Percentiles rank a stretch among this genome's conserved stretches.
Conservation (phyloP, 1,140 invertebrate genomes). For the Fopius arisanus region DNA sequence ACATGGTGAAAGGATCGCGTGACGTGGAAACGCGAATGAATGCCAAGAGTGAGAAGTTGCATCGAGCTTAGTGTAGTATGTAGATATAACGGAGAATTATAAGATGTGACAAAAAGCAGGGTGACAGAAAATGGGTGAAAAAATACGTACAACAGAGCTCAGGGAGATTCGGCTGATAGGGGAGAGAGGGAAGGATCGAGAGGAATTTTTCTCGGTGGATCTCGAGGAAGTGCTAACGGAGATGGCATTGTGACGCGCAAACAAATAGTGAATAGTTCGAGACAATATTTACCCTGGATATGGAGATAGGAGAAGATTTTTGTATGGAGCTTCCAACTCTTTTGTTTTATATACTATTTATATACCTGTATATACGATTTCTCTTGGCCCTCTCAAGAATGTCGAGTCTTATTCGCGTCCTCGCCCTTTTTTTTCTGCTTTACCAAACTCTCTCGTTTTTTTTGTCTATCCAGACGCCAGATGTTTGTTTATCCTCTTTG, state of each 20-base stretch:
- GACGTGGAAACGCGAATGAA: slow-evolving; percentile 26
- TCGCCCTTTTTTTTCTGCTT: slow-evolving; percentile 3
- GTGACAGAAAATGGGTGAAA: slow-evolving; percentile 8
- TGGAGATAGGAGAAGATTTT: slow-evolving; percentile 40
- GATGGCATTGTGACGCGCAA: slow-evolving; percentile 33
- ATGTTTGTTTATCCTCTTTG: slow-evolving; percentile 3
- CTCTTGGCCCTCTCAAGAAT: slow-evolving; percentile 27
- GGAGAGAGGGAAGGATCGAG: background rate
- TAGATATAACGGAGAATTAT: background rate
- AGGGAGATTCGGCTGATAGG: background rate
- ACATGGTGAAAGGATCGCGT: slow-evolving; percentile 23
- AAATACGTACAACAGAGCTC: slow-evolving; percentile 14
- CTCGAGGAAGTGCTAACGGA: slow-evolving; percentile 23
- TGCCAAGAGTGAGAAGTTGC: background rate
- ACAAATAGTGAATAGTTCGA: slow-evolving; percentile 39
- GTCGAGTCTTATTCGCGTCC: slow-evolving; percentile 28
- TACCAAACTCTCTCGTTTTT: slow-evolving; percentile 16
- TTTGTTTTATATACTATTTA: slow-evolving; percentile 46
- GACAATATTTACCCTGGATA: slow-evolving; percentile 49
- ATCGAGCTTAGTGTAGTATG: background rate
- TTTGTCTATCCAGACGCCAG: slow-evolving; percentile 21
- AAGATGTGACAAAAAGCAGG: background rate
- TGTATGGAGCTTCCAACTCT: slow-evolving; percentile 45
- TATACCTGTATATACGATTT: slow-evolving; percentile 34
- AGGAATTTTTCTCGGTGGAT: background rate